Conservation (phyloP, 2,888 invertebrate genomes). For the Apotomis betuletana region DNA sequence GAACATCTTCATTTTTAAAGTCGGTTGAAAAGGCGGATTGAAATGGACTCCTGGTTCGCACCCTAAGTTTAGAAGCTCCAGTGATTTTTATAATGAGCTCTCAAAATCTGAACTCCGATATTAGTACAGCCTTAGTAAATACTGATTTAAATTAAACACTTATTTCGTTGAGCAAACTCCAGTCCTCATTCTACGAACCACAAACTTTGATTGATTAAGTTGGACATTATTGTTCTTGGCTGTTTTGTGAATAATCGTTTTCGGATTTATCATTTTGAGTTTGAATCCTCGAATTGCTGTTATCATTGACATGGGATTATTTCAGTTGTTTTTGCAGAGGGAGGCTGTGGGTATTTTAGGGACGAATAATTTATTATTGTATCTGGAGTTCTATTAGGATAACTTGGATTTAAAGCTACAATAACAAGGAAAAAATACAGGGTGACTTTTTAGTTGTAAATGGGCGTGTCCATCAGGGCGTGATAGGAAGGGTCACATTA, state of each 20-base stretch:
- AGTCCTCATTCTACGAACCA: constrained; percentile 41
- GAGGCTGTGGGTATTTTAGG: neutral
- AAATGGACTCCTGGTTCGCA: no score
- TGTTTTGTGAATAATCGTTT: constrained; percentile 38
- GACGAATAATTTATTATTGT: no score
- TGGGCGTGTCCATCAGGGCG: no score
- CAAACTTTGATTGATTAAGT: constrained; percentile 69
- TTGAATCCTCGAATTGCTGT: constrained; percentile 14
- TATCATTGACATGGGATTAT: constrained; percentile 20
- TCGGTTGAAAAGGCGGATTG: no score
- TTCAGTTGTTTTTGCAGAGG: constrained; percentile 3
- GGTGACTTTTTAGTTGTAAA: no score
- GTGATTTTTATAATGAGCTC: neutral
- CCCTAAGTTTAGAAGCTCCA: neutral
- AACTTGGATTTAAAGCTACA: no score
- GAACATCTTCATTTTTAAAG: no score
- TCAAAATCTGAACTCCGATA: constrained; percentile 2
- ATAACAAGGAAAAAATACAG: no score
- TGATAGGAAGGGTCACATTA: no score
- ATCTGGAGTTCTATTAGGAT: no score
- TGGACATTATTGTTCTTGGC: constrained; percentile 52
- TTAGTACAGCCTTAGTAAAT: constrained; percentile 33
- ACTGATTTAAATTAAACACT: constrained; percentile 54
- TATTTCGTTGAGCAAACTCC: constrained; percentile 49
- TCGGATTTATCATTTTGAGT: constrained; percentile 35